Base-by-base conservation (phyloP, 2,888 invertebrate species). In the Lochmaea crataegi region DNA sequence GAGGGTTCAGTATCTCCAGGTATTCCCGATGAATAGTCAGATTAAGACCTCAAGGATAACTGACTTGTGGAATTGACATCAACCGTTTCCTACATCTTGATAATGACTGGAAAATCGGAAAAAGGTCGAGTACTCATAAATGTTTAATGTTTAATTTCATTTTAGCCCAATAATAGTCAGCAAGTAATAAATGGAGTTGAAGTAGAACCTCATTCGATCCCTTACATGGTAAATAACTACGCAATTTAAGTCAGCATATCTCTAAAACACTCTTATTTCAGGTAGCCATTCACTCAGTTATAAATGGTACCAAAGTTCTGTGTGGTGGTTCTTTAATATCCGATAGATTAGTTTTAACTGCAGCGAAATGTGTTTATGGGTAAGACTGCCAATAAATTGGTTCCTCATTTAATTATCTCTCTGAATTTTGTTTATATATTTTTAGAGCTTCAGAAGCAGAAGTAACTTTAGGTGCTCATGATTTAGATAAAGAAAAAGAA, bases 401-500 rank as follows among this genome's bases (percentile, higher is more conserved):
- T 5, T 2, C 26, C 26, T 32, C 2, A 5, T 22, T 22, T n/a
- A n/a, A n/a, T n/a, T n/a, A n/a, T n/a, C 22, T 22, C 1, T 22
- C 22, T 22, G 22, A 22, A 22, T 22, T 22, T 22, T n/a, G n/a
- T n/a, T n/a, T n/a, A n/a, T n/a, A n/a, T n/a, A 45, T 61, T 70
- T 56, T 48, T 75, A 78, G 78, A 45, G 74, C 77, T 10, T 45
- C 61, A 38, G 74, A 78, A 57, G 73, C 72, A 65, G 76, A 78
- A 65, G 68, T 82, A 22, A 77, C 73, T 7, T 65, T 83, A 14
- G 82, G 82, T 11, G 82, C 82, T 16, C 82, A 86, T 74, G 82
- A 84, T 74, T 76, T 85, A 66, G 75, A 75, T 11, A 77, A 82
- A 56, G 69, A 72, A n/a, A n/a, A n/a, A 2, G 87, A 87, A 80